Conservation (phyloP, 2,113 vertebrate genomes). For the Epinephelus moara region DNA sequence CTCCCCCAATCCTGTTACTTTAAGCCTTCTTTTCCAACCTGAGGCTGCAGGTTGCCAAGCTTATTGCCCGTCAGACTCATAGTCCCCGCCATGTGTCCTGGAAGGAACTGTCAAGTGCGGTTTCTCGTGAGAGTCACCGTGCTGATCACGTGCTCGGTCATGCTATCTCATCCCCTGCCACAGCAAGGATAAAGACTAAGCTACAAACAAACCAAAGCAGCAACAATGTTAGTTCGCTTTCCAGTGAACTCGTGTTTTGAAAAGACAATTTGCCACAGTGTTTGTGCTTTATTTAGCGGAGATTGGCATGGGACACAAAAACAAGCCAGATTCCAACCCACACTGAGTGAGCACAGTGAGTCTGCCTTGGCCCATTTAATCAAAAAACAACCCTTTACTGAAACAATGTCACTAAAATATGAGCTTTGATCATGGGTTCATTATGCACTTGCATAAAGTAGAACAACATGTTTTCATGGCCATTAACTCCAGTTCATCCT, state of each 20-base stretch:
- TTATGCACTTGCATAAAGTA: slow-evolving; percentile 20
- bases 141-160: neutral
- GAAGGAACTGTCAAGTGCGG: neutral
- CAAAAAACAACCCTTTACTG: slow-evolving; percentile 17
- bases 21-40: slow-evolving; percentile 81
- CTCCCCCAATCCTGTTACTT: slow-evolving; percentile 83
- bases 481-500: slow-evolving; percentile 21
- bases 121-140: neutral
- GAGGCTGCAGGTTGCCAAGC: slow-evolving; percentile 63
- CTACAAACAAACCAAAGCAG: slow-evolving; percentile 9
- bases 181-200: neutral
- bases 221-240: slow-evolving; percentile 5
- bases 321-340: slow-evolving; percentile 19
- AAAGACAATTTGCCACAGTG: slow-evolving; percentile 1
- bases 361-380: slow-evolving; percentile 41
- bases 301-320: slow-evolving; percentile 11
- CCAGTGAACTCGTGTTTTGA: slow-evolving; percentile 8
- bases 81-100: slow-evolving; percentile 2
- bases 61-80: slow-evolving; percentile 22
- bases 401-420: slow-evolving; percentile 33
- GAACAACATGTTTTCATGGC: slow-evolving; percentile 27
- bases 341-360: neutral
- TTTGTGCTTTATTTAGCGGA: slow-evolving; percentile 18
- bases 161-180: neutral
- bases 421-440: slow-evolving; percentile 45